phyloP scores from a whole-genome alignment of 1,140 invertebrate species.

The Lerema accius region DNA sequence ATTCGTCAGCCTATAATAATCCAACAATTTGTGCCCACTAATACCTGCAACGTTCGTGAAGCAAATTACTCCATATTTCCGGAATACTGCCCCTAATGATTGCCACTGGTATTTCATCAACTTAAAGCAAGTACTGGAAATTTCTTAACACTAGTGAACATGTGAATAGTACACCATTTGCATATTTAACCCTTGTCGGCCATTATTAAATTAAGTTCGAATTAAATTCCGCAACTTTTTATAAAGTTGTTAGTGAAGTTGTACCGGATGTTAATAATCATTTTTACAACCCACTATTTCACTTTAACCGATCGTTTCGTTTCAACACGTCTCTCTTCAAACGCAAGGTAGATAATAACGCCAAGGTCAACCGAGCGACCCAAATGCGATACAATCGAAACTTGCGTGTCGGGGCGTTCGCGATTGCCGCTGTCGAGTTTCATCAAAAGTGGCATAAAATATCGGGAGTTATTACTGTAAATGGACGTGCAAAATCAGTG shows the following conservation, averaged over 20 bases:
- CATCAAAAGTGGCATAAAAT: conserved; percentile 64
- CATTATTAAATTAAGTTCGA: conserved; percentile 34
- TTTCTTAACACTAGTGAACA: conserved; percentile 31
- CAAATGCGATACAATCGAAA: conserved; percentile 49
- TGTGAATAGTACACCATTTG: conserved; percentile 37
- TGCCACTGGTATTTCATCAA: conserved; percentile 40
- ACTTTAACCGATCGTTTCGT: conserved; percentile 17
- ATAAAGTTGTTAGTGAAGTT: conserved; percentile 9
- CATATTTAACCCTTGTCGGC: conserved; percentile 33
- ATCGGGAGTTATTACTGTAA: conserved; percentile 58
- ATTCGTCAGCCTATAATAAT: conserved; percentile 32
- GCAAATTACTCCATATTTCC: conserved; percentile 44
- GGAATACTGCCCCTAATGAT: conserved; percentile 43
- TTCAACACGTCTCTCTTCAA: conserved; percentile 11
- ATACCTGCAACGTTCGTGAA: conserved; percentile 38
- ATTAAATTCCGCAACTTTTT: conserved; percentile 14
- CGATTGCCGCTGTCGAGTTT: conserved; percentile 52
- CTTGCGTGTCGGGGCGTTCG: conserved; percentile 53
- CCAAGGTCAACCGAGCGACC: conserved; percentile 34
- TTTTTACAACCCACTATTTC: conserved; percentile 16
- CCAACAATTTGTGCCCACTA: conserved; percentile 31
- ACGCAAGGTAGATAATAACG: conserved; percentile 23
- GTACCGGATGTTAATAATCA: background rate
- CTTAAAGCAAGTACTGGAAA: conserved; percentile 30
- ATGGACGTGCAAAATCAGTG: conserved; percentile 77